Percentiles rank a stretch among this genome's conserved stretches.
Conservation (phyloP, 2,888 invertebrate genomes). For the Pyrgus malvae region DNA sequence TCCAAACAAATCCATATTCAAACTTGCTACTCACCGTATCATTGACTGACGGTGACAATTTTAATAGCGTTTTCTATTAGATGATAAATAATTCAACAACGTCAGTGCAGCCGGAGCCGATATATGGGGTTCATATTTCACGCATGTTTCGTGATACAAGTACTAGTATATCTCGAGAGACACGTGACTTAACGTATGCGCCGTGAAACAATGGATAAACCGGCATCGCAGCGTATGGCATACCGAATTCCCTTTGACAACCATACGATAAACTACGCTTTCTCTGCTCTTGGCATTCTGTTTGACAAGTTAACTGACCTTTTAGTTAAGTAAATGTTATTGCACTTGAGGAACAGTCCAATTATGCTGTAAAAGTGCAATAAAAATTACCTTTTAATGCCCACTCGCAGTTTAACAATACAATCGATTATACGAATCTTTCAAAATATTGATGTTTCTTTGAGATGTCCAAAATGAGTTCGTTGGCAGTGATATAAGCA, state of each 20-base stretch:
- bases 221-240: neutral
- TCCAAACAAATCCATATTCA: too few relatives aligned
- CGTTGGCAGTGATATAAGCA: too few relatives aligned
- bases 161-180: constrained; percentile 63
- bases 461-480: too few relatives aligned
- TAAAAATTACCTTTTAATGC: too few relatives aligned
- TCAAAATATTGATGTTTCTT: too few relatives aligned
- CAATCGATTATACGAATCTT: too few relatives aligned
- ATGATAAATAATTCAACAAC: constrained; percentile 57
- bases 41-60: constrained; percentile 23
- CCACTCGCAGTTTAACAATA: too few relatives aligned
- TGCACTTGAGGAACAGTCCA: too few relatives aligned
- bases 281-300: too few relatives aligned
- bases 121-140: constrained; percentile 71
- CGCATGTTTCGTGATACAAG: constrained; percentile 29
- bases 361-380: too few relatives aligned
- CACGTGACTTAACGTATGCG: constrained; percentile 36
- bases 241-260: neutral
- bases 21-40: neutral
- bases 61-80: constrained; percentile 41
- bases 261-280: neutral
- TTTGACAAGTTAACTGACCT: too few relatives aligned
- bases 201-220: neutral
- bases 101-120: constrained; percentile 42
- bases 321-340: too few relatives aligned